phyloP scores from a whole-genome alignment of 2,113 vertebrate species.

The Prionailurus viverrinus region DNA sequence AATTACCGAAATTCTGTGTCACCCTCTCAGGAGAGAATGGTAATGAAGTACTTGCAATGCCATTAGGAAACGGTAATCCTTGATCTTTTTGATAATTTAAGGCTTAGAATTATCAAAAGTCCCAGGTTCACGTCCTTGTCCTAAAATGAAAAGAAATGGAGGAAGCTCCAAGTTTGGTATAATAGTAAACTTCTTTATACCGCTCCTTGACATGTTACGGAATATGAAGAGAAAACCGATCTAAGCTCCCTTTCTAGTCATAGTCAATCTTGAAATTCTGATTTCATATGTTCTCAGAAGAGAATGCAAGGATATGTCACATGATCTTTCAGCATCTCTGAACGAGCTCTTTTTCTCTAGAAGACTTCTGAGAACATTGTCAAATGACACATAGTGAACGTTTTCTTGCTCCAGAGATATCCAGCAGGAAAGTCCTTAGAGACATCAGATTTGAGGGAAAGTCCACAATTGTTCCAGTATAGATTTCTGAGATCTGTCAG shows the following conservation, averaged over 20 bases:
- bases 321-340: conserved; percentile 27
- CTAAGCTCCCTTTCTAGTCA: background rate
- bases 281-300: conserved; percentile 36
- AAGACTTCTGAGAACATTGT: conserved; percentile 32
- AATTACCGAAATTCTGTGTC: background rate
- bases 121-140: conserved; percentile 11
- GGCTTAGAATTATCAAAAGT: conserved; percentile 48
- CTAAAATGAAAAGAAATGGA: conserved; percentile 66
- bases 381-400: background rate
- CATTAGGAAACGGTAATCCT: conserved; percentile 15
- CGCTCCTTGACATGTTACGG: background rate
- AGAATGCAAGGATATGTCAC: background rate
- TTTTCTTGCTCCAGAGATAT: conserved; percentile 47
- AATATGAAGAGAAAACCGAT: conserved; percentile 4
- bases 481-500: conserved; percentile 20
- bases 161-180: background rate
- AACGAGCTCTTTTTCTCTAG: conserved; percentile 4
- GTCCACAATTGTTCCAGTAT: background rate
- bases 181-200: background rate
- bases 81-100: conserved; percentile 47
- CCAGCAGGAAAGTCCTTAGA: conserved; percentile 42
- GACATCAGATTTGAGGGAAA: conserved; percentile 31
- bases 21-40: background rate
- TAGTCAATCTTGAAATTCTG: conserved; percentile 61
- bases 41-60: background rate